Evolutionary conservation across 2,797 vertebrate species (phyloP).

Genomic region (Acrossocheilus wenchowensis): DNA sequence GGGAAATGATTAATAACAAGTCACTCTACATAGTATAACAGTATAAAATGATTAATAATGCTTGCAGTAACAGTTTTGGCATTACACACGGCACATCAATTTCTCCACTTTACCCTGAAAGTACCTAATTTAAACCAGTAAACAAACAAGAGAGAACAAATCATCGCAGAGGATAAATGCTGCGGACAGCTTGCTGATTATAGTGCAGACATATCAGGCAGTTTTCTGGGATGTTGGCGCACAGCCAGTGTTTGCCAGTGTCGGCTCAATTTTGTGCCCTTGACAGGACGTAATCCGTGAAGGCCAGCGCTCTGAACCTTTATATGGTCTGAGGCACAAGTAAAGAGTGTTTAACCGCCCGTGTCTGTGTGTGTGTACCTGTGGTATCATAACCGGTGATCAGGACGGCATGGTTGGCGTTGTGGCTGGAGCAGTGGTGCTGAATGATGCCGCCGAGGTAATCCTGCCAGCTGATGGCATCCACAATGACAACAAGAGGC

Average conservation of each 20-base stretch:
- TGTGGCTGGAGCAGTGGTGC: slow-evolving; percentile 90
- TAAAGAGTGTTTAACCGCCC: slow-evolving; percentile 37
- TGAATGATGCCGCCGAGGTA: slow-evolving; percentile 93
- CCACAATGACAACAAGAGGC: slow-evolving; percentile 85
- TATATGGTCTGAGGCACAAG: slow-evolving; percentile 37
- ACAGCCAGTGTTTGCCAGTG: slow-evolving; percentile 3
- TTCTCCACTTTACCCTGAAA: neutral
- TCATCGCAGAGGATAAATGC: neutral
- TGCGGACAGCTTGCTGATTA: slow-evolving; percentile 26
- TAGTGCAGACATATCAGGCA: slow-evolving; percentile 18
- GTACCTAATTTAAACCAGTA: neutral
- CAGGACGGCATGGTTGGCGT: slow-evolving; percentile 89
- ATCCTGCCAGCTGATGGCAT: slow-evolving; percentile 94
- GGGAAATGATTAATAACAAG: slow-evolving; percentile 18
- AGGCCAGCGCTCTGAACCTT: slow-evolving; percentile 20
- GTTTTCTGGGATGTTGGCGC: slow-evolving; percentile 29
- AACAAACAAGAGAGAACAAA: slow-evolving; percentile 12
- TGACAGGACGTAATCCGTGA: slow-evolving; percentile 42
- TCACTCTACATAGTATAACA: neutral
- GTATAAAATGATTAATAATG: neutral
- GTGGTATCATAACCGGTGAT: slow-evolving; percentile 88
- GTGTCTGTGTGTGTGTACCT: slow-evolving; percentile 71
- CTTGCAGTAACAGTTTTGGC: neutral
- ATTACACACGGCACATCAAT: neutral
- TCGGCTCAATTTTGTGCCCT: slow-evolving; percentile 29